Evolutionary conservation across 2,797 vertebrate genomes (phyloP), one percentile per base, ranked within the genome.

Genomic region (Pseudochromis fuscus): DNA sequence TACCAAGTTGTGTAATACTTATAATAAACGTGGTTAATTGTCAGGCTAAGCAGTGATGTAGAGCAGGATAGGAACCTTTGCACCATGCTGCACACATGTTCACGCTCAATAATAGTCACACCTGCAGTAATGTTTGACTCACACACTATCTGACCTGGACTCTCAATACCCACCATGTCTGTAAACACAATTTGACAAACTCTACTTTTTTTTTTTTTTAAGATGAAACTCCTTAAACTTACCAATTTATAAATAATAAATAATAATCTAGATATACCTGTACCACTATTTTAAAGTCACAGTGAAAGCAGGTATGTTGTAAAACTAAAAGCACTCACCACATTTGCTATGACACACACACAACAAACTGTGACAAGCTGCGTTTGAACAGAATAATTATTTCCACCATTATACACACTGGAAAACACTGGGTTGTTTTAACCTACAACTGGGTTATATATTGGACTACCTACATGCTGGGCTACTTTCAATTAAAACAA

Each of bases 1-100:
- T 27, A 19, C 1, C 1, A 5, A 37, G 21, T 23, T 21, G 11
- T 9, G 11, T 16, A 30, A 56, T 28, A n/a, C 6, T 18, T 4
- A 8, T 5, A 45, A 48, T 45, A 15, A 31, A 18, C 21, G 38
- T 52, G 44, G 30, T 30, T 48, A 5, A 1, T 11, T 46, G 46
- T 10, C 19, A 24, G 37, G 37, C 69, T 24, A 25, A 28, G 50
- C 69, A 38, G 16, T 13, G 7, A 72, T 23, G 12, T 4, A 10
- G 44, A 8, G 16, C 31, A 56, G 7, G 12, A 67, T n/a, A 42
- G 12, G 44, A 81, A 88, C 79, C 80, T 87, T 87, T 86, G 77
- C 19, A 63, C 81, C 46, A 2, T 48, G 49, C 13, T 48, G 49
- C 13, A 45, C 16, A 60, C 21, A 40, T 18, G 19, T 51, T 75